Evolutionary conservation across 1,140 invertebrate genomes (phyloP).

Genomic region (Brachionus koreanus): DNA sequence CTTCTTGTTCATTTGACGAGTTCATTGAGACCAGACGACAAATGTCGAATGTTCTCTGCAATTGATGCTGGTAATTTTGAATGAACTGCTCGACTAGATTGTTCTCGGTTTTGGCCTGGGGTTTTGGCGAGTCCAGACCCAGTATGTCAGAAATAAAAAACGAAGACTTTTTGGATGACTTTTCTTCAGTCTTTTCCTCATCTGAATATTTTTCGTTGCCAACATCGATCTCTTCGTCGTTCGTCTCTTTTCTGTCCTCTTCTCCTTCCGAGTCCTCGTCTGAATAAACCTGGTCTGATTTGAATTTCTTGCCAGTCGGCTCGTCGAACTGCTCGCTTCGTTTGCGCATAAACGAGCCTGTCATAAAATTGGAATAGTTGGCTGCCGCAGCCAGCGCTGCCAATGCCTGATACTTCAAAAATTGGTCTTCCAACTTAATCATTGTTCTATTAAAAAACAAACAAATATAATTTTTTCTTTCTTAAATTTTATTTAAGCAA

Average conservation of each 20-base stretch:
- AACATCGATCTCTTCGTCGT: not conserved
- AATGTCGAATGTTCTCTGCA: constrained; percentile 23
- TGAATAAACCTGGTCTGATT: not conserved
- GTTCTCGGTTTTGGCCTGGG: not conserved
- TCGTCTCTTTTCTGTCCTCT: not conserved
- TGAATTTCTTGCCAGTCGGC: not conserved
- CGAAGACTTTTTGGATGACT: not conserved
- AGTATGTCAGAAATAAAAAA: constrained; percentile 30
- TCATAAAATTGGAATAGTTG: not conserved
- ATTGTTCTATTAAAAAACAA: not conserved
- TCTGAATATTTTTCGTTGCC: not conserved
- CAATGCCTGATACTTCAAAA: constrained; percentile 20
- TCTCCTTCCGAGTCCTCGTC: constrained; percentile 1
- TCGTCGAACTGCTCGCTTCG: not conserved
- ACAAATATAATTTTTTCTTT: not conserved
- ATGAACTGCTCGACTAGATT: constrained; percentile 12
- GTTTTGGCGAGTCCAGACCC: not conserved
- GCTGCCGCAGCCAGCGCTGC: not conserved
- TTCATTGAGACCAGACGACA: not conserved
- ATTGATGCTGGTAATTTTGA: constrained; percentile 6
- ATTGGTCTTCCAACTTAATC: constrained; percentile 5
- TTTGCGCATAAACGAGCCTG: not conserved
- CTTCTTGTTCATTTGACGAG: not conserved
- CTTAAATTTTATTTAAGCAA: not conserved
- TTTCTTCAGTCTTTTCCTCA: not conserved